Conservation (phyloP, 2,797 vertebrate species). For the Enteromius paludinosus region DNA sequence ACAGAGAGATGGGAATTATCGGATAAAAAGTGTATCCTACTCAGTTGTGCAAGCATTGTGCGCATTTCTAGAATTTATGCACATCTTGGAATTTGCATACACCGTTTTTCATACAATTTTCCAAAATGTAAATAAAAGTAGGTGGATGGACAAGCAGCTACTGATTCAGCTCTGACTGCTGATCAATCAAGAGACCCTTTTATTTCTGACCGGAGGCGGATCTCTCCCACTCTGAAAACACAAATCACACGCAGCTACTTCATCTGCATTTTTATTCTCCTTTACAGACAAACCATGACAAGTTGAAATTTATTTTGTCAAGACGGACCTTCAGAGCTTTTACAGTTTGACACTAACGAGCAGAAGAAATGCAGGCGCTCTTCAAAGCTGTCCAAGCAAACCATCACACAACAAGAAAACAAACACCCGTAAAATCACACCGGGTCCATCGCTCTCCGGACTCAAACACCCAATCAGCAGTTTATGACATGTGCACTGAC, state of each 20-base stretch:
- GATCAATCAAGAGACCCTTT: background rate
- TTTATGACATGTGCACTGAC: background rate
- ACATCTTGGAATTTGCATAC: too few relatives aligned
- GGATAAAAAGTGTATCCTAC: too few relatives aligned
- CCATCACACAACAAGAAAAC: background rate
- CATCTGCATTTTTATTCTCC: slow-evolving; percentile 18
- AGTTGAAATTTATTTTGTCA: slow-evolving; percentile 62
- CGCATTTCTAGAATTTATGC: too few relatives aligned
- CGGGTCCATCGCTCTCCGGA: background rate
- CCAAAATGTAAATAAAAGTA: too few relatives aligned
- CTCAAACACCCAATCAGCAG: slow-evolving; percentile 16
- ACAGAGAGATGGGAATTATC: too few relatives aligned
- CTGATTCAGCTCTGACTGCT: background rate
- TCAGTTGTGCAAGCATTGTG: too few relatives aligned
- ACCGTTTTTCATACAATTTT: too few relatives aligned
- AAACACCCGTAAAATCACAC: background rate
- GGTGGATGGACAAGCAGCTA: too few relatives aligned
- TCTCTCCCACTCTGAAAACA: background rate
- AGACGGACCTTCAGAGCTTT: background rate
- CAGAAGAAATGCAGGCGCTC: slow-evolving; percentile 17
- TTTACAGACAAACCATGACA: slow-evolving; percentile 21
- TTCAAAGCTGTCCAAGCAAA: slow-evolving; percentile 11
- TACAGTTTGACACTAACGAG: slow-evolving; percentile 34
- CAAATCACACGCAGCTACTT: background rate
- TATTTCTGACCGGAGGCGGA: background rate